A percentile compares a stretch with the other conserved stretches of the same genome.
Evolutionary conservation across 1,140 invertebrate species (phyloP).

Genomic region (Drosophila pachea): DNA sequence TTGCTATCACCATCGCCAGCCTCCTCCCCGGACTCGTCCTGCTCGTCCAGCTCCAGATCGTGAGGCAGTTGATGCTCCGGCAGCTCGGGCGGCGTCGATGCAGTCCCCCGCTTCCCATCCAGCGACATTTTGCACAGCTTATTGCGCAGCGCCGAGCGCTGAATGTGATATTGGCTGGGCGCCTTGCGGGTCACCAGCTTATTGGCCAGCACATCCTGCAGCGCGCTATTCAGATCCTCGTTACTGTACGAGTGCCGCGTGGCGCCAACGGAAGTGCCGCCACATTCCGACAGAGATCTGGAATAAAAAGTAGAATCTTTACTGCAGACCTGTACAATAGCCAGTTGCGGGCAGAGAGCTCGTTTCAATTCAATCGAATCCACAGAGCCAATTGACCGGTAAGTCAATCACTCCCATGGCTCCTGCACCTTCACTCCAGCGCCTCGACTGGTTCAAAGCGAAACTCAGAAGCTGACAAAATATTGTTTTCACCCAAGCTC

Average conservation of each 20-base stretch:
- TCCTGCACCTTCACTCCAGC: background rate
- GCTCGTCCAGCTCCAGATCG: conserved; percentile 79
- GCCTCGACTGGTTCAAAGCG: conserved; percentile 36
- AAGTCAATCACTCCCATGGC: conserved; percentile 16
- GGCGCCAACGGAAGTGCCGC: conserved; percentile 76
- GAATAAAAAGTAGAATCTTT: conserved; percentile 42
- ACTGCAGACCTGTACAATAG: too few relatives aligned
- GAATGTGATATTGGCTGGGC: conserved; percentile 96
- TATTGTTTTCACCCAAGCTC: conserved; percentile 34
- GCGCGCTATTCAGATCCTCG: conserved; percentile 92
- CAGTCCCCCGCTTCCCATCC: conserved; percentile 83
- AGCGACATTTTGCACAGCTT: conserved; percentile 93
- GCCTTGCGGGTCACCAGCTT: conserved; percentile 94
- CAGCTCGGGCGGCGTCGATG: conserved; percentile 55
- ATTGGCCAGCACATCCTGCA: conserved; percentile 94
- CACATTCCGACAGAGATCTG: conserved; percentile 83
- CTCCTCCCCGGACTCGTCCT: conserved; percentile 80
- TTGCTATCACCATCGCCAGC: conserved; percentile 63
- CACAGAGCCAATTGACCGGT: conserved; percentile 29
- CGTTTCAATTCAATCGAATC: too few relatives aligned
- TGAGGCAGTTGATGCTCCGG: conserved; percentile 78
- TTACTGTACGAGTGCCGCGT: conserved; percentile 88
- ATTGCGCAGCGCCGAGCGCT: conserved; percentile 95
- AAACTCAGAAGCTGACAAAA: conserved; percentile 41
- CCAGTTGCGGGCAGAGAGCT: too few relatives aligned